Evolutionary conservation across 1,140 invertebrate species (phyloP).

Genomic region (Eupristina koningsbergeri): DNA sequence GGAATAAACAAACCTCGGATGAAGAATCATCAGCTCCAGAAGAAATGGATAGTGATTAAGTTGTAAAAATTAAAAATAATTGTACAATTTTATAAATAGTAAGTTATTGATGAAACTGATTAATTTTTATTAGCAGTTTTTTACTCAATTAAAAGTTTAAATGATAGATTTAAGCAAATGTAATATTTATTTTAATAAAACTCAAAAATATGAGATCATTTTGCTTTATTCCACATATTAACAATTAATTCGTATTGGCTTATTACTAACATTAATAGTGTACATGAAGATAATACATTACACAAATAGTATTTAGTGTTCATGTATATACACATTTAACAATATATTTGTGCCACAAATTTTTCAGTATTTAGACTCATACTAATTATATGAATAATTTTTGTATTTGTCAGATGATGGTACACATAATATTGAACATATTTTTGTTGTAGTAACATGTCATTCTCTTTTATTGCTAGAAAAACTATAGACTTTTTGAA

Average conservation of each 20-base stretch:
- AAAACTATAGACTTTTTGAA: neutral
- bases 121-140: conserved; percentile 8
- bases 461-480: neutral
- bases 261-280: conserved; percentile 50
- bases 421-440: conserved; percentile 30
- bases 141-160: conserved; percentile 26
- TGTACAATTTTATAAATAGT: conserved; percentile 35
- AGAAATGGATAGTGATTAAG: conserved; percentile 61
- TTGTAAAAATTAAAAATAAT: conserved; percentile 40
- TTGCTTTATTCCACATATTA: conserved; percentile 42
- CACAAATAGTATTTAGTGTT: conserved; percentile 43
- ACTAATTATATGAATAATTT: neutral
- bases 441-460: neutral
- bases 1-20: conserved; percentile 82
- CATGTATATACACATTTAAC: conserved; percentile 41
- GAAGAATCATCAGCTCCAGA: conserved; percentile 62
- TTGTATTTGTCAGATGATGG: conserved; percentile 19
- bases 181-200: conserved; percentile 46
- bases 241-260: conserved; percentile 35
- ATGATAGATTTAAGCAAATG: conserved; percentile 9
- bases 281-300: conserved; percentile 37
- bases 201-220: conserved; percentile 21
- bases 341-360: conserved; percentile 45
- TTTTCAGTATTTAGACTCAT: conserved; percentile 25
- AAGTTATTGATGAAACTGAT: neutral